Evolutionary conservation across 1,140 invertebrate species (phyloP).

Genomic region (Colletes gigas): DNA sequence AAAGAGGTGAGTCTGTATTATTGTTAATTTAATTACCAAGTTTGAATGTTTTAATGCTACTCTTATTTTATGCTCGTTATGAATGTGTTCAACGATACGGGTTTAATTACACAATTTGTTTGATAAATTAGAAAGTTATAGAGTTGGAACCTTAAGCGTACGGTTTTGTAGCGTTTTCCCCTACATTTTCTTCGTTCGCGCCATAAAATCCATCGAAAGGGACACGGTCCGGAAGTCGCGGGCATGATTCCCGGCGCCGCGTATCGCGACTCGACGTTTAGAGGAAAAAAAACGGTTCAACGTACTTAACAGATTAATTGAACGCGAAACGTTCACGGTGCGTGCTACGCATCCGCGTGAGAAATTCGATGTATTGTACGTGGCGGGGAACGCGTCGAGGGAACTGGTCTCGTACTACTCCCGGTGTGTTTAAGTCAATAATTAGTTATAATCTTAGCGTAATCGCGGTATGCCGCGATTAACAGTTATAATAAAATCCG

Average conservation of each 20-base stretch:
- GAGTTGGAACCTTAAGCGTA: too few species aligned
- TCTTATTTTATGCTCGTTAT: too few species aligned
- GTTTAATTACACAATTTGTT: too few species aligned
- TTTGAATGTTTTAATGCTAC: too few species aligned
- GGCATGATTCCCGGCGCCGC: background rate
- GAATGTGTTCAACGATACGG: too few species aligned
- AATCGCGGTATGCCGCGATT: constrained; percentile 46
- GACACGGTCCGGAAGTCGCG: too few species aligned
- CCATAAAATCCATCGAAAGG: too few species aligned
- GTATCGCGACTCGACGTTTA: background rate
- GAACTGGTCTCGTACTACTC: constrained; percentile 19
- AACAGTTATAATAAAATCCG: constrained; percentile 55
- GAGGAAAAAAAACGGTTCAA: constrained; percentile 50
- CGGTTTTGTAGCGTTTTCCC: too few species aligned
- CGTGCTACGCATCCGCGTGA: constrained; percentile 58
- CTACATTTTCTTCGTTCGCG: too few species aligned
- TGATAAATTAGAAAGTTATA: too few species aligned
- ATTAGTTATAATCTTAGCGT: constrained; percentile 59
- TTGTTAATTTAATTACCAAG: too few species aligned
- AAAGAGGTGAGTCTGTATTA: too few species aligned
- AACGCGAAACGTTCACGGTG: constrained; percentile 54
- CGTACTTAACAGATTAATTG: constrained; percentile 54
- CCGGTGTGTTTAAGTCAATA: constrained; percentile 48
- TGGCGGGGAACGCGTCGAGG: constrained; percentile 33
- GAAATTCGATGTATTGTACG: constrained; percentile 51